Conservation (phyloP, 30 jellyfish, hydroid and myxozoan genomes). For the Haliclystus octoradiatus region DNA sequence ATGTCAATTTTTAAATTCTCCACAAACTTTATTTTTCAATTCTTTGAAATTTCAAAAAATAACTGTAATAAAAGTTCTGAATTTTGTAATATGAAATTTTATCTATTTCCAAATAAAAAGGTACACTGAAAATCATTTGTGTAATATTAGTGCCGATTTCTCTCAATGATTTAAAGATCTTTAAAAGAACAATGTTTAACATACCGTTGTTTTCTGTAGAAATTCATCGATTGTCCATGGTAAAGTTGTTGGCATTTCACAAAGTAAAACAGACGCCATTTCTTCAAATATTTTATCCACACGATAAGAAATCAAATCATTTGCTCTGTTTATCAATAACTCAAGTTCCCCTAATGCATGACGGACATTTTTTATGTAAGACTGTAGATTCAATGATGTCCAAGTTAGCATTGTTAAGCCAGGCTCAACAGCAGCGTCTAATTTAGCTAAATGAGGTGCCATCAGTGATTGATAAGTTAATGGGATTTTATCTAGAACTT, state of each 20-base stretch:
- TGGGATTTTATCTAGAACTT: conserved; percentile 51
- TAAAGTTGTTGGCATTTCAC: conserved; percentile 56
- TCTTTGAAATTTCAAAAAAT: too few species aligned
- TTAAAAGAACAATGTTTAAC: too few species aligned
- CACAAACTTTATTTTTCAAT: too few species aligned
- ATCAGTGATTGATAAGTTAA: conserved; percentile 44
- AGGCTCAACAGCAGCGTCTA: conserved; percentile 89
- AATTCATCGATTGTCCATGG: conserved; percentile 82
- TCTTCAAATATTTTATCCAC: conserved; percentile 56
- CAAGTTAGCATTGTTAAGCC: conserved; percentile 80
- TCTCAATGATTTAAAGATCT: too few species aligned
- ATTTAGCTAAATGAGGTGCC: conserved; percentile 71
- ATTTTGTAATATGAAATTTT: too few species aligned
- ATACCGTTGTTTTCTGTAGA: conserved; percentile 47
- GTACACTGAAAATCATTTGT: too few species aligned
- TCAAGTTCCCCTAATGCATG: conserved; percentile 71
- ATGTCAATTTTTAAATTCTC: too few species aligned
- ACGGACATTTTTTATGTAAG: conserved; percentile 53
- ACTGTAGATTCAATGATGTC: conserved; percentile 62
- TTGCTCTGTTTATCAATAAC: conserved; percentile 65
- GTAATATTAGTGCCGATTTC: too few species aligned
- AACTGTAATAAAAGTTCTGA: too few species aligned
- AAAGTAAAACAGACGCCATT: conserved; percentile 30
- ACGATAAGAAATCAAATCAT: conserved; percentile 52
- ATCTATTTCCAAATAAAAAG: too few species aligned